A percentile compares a stretch with the other conserved stretches of the same genome.
Conservation (phyloP, 2,113 vertebrate genomes). For the Rousettus leschenaultii region DNA sequence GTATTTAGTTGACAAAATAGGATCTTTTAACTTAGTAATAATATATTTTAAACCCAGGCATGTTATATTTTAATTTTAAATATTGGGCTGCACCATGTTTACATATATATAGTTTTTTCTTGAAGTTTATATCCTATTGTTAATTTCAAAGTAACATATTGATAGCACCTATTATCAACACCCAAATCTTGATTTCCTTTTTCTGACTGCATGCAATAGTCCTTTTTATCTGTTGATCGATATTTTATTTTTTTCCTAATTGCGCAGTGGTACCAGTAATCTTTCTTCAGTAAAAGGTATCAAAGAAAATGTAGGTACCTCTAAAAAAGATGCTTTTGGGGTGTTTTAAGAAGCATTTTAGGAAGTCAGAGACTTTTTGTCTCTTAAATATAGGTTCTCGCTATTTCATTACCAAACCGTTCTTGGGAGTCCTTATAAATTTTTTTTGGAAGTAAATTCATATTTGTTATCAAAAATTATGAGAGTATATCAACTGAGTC, state of each 20-base stretch:
- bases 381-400: not conserved
- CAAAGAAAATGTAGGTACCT: not conserved
- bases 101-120: not conserved
- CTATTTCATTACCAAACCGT: not conserved
- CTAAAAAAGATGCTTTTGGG: conserved; percentile 12
- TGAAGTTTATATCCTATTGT: not conserved
- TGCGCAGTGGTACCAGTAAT: not conserved
- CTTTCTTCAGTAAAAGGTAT: not conserved
- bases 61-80: conserved; percentile 19
- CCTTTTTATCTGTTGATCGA: not conserved
- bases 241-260: not conserved
- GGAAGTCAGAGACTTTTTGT: not conserved
- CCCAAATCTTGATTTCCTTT: not conserved
- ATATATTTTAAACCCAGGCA: not conserved
- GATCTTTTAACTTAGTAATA: not conserved
- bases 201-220: not conserved
- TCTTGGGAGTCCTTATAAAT: not conserved
- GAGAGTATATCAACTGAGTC: not conserved
- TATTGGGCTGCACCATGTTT: conserved; percentile 38
- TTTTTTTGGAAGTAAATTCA: conserved; percentile 38
- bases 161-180: not conserved
- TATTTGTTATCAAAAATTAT: not conserved
- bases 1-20: not conserved
- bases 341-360: conserved; percentile 14
- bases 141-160: conserved; percentile 31